Conservation (phyloP, 2,797 vertebrate genomes). For the Discoglossus pictus region DNA sequence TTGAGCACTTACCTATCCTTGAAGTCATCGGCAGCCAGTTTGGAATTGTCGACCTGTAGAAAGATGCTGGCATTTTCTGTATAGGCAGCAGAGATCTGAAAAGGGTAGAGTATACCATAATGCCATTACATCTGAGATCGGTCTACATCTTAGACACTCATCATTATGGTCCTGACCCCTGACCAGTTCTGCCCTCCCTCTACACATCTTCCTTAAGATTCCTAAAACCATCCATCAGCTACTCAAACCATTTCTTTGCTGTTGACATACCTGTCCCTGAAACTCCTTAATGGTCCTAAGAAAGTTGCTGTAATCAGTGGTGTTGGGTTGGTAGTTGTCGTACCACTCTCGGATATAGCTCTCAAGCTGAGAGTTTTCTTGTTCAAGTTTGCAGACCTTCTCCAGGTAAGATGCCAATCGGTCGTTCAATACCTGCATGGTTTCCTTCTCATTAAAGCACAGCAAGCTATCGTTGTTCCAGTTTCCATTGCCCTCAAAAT, state of each 20-base stretch:
- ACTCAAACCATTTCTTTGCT: too few relatives aligned
- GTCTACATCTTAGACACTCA: too few relatives aligned
- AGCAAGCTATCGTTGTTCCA: conserved; percentile 50
- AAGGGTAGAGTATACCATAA: background rate
- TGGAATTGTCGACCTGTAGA: conserved; percentile 72
- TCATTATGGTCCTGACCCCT: too few relatives aligned
- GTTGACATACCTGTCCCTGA: conserved; percentile 55
- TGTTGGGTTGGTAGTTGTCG: conserved; percentile 45
- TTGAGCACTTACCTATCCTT: conserved; percentile 76
- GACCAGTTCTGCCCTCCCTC: too few relatives aligned
- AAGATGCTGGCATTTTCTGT: conserved; percentile 70
- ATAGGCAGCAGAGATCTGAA: conserved; percentile 53
- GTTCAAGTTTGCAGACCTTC: conserved; percentile 75
- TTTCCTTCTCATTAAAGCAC: conserved; percentile 78
- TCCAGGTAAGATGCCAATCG: conserved; percentile 83
- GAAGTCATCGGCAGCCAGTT: conserved; percentile 76
- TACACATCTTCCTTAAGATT: too few relatives aligned
- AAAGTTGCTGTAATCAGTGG: conserved; percentile 66
- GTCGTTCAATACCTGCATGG: conserved; percentile 84
- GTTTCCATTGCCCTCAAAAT: conserved; percentile 31
- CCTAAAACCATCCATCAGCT: too few relatives aligned
- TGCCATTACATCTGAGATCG: too few relatives aligned
- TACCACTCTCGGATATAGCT: conserved; percentile 53
- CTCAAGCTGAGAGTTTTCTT: conserved; percentile 55
- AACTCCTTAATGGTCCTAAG: conserved; percentile 63